Base-by-base conservation (phyloP, 2,888 invertebrate genomes). In the Romanomermis culicivorax region DNA sequence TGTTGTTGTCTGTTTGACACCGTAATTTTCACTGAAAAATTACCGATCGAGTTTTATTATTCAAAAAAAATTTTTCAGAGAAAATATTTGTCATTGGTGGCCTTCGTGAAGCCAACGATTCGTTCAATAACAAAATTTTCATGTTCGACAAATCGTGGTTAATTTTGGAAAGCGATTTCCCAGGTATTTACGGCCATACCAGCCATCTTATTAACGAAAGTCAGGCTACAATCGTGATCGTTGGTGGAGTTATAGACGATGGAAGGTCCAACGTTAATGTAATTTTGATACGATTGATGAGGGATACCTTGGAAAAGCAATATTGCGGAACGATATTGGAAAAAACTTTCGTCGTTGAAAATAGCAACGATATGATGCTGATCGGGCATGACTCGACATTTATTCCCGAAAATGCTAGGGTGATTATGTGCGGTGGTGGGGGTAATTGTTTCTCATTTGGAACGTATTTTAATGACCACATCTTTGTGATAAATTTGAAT, bases 371-470 rank as follows among this genome's bases (percentile, higher is more conserved):
- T 45, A 4, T 49, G 11, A 49, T 49, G 50, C 7, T 49, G 50
- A 27, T 20, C 14, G 27, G 27, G 7, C 50, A 49, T 20, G 25
- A 27, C 20, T 25, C 27, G 27, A 14, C 7, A 3, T 27, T 25
- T 7, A 3, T n/a, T 17, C n/a, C 3, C 23, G 54, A 53, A 17
- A 29, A n/a, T 24, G 11, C 20, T 23, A 4, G 14, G 4, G 17
- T 69, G 42, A 17, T 64, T 20, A 53, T 70, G 3, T 53, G 68
- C n/a, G 70, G 70, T 2, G 70, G 70, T 11, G 70, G 70, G 11
- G 70, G 69, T n/a, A 69, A 70, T 60, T 70, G 70, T 55, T 70
- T 70, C 61, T 70, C 70, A 51, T 70, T 70, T 57, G 70, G 70
- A 29, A 69, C 70, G 17, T 70, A 69, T 58, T 60, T 70, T 29